Conservation (phyloP, 2,113 vertebrate genomes). For the Catagonus wagneri region DNA sequence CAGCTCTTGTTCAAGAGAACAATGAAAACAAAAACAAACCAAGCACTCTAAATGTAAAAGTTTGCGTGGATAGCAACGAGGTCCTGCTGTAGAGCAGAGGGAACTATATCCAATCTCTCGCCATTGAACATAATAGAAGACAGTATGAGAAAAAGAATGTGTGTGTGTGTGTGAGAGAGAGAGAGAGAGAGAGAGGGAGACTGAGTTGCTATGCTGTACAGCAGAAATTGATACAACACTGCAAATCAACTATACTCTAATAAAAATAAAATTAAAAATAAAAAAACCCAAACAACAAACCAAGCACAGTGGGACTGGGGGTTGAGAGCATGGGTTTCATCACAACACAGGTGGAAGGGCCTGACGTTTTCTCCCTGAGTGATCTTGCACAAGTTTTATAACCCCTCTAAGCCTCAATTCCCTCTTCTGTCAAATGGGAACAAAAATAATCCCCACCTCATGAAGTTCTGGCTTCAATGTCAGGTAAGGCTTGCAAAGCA, state of each 20-base stretch:
- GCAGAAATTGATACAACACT: too few species aligned
- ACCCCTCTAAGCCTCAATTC: neutral
- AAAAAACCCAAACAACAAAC: neutral
- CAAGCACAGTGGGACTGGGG: too few species aligned
- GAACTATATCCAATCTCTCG: too few species aligned
- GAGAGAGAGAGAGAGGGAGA: too few species aligned
- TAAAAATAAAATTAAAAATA: neutral
- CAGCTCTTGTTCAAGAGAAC: neutral
- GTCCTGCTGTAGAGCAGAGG: too few species aligned
- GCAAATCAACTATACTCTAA: too few species aligned
- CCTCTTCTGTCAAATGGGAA: neutral
- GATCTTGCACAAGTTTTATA: neutral
- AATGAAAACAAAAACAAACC: neutral
- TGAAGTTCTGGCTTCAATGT: neutral
- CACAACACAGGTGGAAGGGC: fast-evolving
- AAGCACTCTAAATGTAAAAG: too few species aligned
- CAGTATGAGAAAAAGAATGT: too few species aligned
- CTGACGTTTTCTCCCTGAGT: neutral
- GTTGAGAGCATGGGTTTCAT: neutral
- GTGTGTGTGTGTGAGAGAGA: too few species aligned
- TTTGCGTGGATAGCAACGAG: too few species aligned
- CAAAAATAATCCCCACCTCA: neutral
- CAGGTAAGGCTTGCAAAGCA: neutral
- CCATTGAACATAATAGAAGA: too few species aligned
- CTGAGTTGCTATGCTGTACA: too few species aligned